Percentiles rank a stretch among this genome's conserved stretches.
Conservation (phyloP, 1,140 invertebrate species). For the Bursaphelenchus mucronatus region DNA sequence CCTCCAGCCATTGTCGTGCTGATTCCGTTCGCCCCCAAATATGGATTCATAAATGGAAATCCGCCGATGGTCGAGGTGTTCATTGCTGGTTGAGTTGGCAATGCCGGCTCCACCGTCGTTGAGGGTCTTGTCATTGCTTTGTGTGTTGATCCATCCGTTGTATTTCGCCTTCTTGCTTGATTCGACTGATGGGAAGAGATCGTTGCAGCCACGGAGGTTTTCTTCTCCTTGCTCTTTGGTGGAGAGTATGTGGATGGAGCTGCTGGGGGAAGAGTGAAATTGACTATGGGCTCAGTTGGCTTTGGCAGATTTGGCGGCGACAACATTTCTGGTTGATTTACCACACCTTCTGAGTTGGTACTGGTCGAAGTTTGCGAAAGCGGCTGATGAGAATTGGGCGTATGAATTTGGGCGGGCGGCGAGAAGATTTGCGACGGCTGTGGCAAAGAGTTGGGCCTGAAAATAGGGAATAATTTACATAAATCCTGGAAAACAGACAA, state of each 20-base stretch:
- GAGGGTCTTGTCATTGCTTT: constrained; percentile 1
- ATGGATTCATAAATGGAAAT: constrained; percentile 4
- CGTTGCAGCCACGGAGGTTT: neutral
- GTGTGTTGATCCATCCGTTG: constrained; percentile 11
- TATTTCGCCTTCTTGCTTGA: constrained; percentile 1
- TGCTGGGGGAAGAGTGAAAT: neutral
- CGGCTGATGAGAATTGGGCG: constrained; percentile 19
- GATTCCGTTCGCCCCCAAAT: neutral
- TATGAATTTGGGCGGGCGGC: constrained; percentile 6
- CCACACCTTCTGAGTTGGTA: neutral
- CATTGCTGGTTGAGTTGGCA: neutral
- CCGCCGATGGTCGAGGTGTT: neutral
- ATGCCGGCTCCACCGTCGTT: constrained; percentile 1
- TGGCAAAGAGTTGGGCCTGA: neutral
- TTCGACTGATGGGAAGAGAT: neutral
- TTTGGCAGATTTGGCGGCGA: constrained; percentile 10
- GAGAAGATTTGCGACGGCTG: constrained; percentile 1
- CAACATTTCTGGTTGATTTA: constrained; percentile 16
- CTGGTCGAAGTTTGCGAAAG: constrained; percentile 15
- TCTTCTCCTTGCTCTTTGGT: constrained; percentile 11
- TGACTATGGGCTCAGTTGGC: constrained; percentile 9
- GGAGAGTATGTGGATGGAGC: constrained; percentile 13
- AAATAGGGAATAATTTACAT: neutral
- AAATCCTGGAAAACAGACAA: constrained; percentile 2
- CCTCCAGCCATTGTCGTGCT: no score